phyloP scores from a whole-genome alignment of 1,140 invertebrate genomes.

The Trichomalopsis sarcophagae region DNA sequence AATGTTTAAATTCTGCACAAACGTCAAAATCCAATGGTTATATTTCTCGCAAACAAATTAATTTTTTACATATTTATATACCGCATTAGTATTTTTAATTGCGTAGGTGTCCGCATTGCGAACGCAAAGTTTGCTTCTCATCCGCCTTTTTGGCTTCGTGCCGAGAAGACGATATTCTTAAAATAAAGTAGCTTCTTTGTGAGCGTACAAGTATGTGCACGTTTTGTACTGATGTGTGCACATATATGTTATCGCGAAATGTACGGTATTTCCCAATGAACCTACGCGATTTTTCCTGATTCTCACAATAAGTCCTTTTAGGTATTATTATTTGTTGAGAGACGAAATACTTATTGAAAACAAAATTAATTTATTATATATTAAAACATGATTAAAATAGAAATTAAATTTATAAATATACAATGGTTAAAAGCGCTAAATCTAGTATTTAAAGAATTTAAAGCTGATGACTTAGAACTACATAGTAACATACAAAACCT shows the following conservation, averaged over 20 bases:
- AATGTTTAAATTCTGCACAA: not conserved
- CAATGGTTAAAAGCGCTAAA: not conserved
- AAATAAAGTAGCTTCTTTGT: conserved; percentile 14
- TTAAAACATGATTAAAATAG: not conserved
- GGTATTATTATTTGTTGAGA: not conserved
- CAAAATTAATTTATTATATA: not conserved
- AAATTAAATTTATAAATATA: not conserved
- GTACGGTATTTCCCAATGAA: not conserved
- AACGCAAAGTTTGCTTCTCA: not conserved
- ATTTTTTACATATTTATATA: conserved; percentile 7
- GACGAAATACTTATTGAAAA: not conserved
- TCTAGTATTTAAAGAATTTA: not conserved
- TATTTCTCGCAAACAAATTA: not conserved
- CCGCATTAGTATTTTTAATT: not conserved
- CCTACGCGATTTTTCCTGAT: not conserved
- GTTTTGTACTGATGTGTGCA: not conserved
- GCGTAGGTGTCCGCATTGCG: not conserved
- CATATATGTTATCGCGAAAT: not conserved
- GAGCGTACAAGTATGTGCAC: not conserved
- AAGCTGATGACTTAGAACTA: not conserved
- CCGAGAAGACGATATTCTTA: conserved; percentile 29
- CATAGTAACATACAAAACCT: not conserved
- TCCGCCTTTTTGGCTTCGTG: conserved; percentile 20
- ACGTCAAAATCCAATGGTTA: not conserved
- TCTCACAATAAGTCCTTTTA: not conserved